Evolutionary conservation across 2,113 vertebrate genomes (phyloP).

Genomic region (Trichomycterus rosablanca): DNA sequence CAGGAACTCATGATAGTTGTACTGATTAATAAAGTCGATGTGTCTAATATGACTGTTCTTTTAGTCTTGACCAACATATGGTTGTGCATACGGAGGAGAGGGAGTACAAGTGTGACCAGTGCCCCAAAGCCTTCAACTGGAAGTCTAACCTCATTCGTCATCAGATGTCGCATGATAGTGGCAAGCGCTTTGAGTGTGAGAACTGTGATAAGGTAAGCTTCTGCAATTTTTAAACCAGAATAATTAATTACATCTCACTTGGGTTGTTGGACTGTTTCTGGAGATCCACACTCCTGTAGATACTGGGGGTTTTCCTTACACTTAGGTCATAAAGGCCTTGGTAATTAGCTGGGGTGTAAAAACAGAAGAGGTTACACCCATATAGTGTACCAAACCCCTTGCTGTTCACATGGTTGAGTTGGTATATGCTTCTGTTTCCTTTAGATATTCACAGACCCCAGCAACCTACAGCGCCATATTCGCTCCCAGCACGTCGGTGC

Average conservation of each 20-base stretch:
- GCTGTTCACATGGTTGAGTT: too few species aligned
- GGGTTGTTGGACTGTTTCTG: too few species aligned
- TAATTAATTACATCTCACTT: too few species aligned
- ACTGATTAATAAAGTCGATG: background rate
- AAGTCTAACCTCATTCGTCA: constrained; percentile 99
- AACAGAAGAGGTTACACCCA: too few species aligned
- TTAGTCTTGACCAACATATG: constrained; percentile 96
- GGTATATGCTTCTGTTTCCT: constrained; percentile 22
- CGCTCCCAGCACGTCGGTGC: constrained; percentile 96
- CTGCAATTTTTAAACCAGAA: background rate
- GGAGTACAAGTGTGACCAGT: constrained; percentile 98
- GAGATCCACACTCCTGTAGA: too few species aligned
- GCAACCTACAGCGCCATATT: constrained; percentile 98
- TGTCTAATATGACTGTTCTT: constrained; percentile 30
- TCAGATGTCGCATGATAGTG: constrained; percentile 99
- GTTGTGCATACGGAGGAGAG: constrained; percentile 94
- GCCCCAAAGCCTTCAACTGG: constrained; percentile 99
- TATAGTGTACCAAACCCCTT: too few species aligned
- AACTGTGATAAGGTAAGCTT: constrained; percentile 96
- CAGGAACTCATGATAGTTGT: background rate
- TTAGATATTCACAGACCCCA: constrained; percentile 98
- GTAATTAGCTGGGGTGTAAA: too few species aligned
- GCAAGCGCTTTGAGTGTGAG: constrained; percentile 98
- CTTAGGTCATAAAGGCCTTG: too few species aligned
- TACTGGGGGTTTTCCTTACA: too few species aligned